A percentile compares a stretch with the other conserved stretches of the same genome.
Conservation (phyloP, 2,888 invertebrate genomes). For the Gari tellinella region DNA sequence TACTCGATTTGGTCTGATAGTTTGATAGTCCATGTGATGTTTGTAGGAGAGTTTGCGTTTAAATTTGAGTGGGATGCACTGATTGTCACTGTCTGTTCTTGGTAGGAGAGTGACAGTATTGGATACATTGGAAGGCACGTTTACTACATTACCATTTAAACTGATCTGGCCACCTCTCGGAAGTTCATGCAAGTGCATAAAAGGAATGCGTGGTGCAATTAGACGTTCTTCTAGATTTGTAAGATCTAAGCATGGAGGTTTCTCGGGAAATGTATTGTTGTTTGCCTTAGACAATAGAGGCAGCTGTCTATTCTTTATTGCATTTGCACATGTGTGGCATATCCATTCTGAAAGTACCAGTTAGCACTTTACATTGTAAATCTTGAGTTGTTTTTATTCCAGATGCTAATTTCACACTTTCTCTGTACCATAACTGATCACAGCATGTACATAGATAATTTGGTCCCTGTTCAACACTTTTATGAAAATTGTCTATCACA, state of each 20-base stretch:
- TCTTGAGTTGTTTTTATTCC: neutral
- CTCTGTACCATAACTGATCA: constrained; percentile 16
- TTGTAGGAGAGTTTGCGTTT: constrained; percentile 15
- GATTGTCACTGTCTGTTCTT: constrained; percentile 2
- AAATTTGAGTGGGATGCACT: constrained; percentile 5
- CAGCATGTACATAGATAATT: constrained; percentile 17
- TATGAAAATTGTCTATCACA: constrained; percentile 7
- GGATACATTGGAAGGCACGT: constrained; percentile 11
- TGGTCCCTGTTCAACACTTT: constrained; percentile 3
- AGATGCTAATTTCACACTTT: constrained; percentile 1
- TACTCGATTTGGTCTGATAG: constrained; percentile 1
- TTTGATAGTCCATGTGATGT: constrained; percentile 4
- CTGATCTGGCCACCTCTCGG: constrained; percentile 13
- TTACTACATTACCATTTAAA: constrained; percentile 14
- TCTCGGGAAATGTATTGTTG: neutral
- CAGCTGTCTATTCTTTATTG: neutral
- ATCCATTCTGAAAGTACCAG: constrained; percentile 2
- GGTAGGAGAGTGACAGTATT: constrained; percentile 10
- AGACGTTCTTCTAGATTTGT: constrained; percentile 21
- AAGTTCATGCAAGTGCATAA: constrained; percentile 16
- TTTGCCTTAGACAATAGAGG: neutral
- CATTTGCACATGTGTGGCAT: constrained; percentile 1
- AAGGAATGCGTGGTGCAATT: constrained; percentile 2
- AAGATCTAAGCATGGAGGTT: neutral
- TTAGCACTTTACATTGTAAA: no score